phyloP scores from a whole-genome alignment of 2,113 vertebrate genomes.

The Turnix velox region DNA sequence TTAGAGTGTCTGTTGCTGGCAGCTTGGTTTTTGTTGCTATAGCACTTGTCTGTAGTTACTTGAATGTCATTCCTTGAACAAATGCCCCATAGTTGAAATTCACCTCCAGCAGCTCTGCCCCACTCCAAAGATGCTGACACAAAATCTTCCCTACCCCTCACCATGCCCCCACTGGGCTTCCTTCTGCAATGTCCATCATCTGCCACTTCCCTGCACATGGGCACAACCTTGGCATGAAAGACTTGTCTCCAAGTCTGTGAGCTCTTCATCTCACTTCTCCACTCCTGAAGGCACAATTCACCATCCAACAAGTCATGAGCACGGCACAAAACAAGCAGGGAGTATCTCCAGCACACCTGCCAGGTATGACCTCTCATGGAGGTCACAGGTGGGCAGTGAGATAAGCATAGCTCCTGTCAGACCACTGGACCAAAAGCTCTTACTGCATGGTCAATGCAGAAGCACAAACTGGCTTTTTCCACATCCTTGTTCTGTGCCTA shows the following conservation, averaged over 20 bases:
- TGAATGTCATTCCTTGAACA: slow-evolving; percentile 16
- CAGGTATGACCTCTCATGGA: not conserved
- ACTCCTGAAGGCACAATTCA: not conserved
- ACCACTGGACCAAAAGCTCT: not conserved
- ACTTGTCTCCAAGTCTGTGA: not conserved
- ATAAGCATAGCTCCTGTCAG: not conserved
- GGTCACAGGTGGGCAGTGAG: not conserved
- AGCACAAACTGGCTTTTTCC: not conserved
- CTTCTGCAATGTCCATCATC: not conserved
- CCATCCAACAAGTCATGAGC: rapidly evolving
- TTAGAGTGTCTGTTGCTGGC: not conserved
- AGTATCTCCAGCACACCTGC: not conserved
- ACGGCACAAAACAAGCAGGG: not conserved
- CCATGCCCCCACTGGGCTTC: not conserved
- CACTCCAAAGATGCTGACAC: not conserved
- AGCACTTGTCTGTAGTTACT: not conserved
- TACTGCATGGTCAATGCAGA: not conserved
- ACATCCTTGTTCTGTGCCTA: not conserved
- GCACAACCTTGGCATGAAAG: not conserved
- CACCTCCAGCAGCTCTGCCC: not conserved
- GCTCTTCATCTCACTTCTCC: not conserved
- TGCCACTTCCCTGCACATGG: not conserved
- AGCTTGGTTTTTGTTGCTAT: not conserved
- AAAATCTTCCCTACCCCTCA: not conserved
- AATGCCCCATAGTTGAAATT: not conserved